Base-by-base conservation (phyloP, 2,113 vertebrate genomes). In the Lanius collurio region DNA sequence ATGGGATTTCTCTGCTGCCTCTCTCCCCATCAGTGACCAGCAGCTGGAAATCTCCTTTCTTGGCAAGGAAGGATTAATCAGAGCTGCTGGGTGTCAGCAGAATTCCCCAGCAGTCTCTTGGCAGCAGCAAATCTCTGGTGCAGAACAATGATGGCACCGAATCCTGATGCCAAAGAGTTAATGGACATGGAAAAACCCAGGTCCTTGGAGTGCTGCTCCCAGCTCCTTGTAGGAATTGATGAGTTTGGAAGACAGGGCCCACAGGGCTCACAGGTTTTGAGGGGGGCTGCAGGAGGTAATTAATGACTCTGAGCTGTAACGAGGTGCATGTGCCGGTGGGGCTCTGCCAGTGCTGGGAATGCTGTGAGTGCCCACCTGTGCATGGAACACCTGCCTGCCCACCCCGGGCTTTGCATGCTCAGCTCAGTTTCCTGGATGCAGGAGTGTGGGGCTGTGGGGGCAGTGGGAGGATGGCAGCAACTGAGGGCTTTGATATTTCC, bases 351-450 rank as follows among this genome's bases (percentile, higher is more conserved):
- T 24, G 64, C 70, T 1, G 2, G 55, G 87, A 90, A 35, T 69
- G 70, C 70, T 31, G 53, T 8, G 49, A 0, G 70, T 70, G 87
- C 79, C 79, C 87, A 31, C 55, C 63, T 28, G 70, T 47, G 87
- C 88, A 90, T 90, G 71, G 71, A 56, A 6, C 23, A 37, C 37
- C 33, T 39, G 79, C 70, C 96, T 96, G 95, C 92, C 84, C 65
- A 5, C 31, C 78, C 62, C 8, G 64, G 95, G 95, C 97, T 97
- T 95, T 96, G 98, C 97, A 97, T 98, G 97, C 26, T 50, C 90
- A 87, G 18, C 73, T 81, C 53, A 1, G 14, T 41, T 55, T 8
- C 31, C 64, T 77, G 71, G 13, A 1, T 3, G 31, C 83, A 41
- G 77, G 41, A 53, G 80, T 7, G n/a, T 11, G 81, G 81, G 19